Evolutionary conservation across 2,113 vertebrate species (phyloP).

Genomic region (Macrotus californicus): DNA sequence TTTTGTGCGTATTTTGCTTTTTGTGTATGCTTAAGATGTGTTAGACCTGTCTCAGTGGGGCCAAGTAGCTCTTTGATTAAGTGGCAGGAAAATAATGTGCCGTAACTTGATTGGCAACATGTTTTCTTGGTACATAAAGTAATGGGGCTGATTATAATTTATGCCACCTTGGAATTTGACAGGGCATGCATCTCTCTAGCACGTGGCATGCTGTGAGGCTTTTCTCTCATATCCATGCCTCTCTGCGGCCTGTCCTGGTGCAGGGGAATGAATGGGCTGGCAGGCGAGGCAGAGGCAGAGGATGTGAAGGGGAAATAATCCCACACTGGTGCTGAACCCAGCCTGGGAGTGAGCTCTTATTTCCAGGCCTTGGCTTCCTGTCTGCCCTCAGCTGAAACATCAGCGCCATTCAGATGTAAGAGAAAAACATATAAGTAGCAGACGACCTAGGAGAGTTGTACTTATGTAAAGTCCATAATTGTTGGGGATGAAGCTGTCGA

Average conservation of each 20-base stretch:
- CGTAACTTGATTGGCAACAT: not conserved
- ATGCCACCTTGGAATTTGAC: not conserved
- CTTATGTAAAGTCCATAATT: too few relatives aligned
- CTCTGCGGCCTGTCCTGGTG: not conserved
- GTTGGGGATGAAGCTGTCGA: not conserved
- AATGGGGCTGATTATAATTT: not conserved
- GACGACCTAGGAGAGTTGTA: not conserved
- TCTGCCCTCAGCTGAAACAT: not conserved
- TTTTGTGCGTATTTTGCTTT: not conserved
- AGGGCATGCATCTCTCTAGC: not conserved
- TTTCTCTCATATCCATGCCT: accelerated
- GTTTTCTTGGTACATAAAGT: not conserved
- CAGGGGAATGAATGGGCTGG: too few relatives aligned
- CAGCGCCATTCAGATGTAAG: not conserved
- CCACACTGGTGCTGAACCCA: not conserved
- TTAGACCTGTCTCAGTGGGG: not conserved
- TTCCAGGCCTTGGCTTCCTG: not conserved
- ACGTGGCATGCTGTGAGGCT: not conserved
- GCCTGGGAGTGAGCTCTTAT: not conserved
- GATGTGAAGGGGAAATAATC: not conserved
- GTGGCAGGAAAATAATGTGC: not conserved
- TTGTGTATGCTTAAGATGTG: not conserved
- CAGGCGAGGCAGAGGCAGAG: not conserved
- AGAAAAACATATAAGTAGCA: not conserved
- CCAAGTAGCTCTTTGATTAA: not conserved